Base-by-base conservation (phyloP, 2,113 vertebrate species). In the Semicossyphus pulcher region DNA sequence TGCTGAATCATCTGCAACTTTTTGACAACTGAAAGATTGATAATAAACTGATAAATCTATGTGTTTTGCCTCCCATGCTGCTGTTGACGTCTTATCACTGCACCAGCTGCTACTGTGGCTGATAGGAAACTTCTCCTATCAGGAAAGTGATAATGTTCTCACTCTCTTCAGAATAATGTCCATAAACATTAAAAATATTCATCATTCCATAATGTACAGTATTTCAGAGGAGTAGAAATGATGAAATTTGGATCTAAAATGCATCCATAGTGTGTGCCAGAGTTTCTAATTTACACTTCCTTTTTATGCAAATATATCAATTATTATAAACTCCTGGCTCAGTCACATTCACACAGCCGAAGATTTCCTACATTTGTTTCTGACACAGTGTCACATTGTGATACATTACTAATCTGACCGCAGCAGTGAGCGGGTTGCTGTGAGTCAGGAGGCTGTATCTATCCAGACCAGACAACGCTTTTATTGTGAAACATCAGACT, bases 371-470 rank as follows among this genome's bases (percentile, higher is more conserved):
- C 11, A 36, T 42, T 4, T 23, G 60, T 15, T 58, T 42, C 67
- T 45, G 51, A 37, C 34, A 48, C 3, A 7, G 47, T 34, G 41
- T 51, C 60, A 57, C 32, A 4, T 11, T 64, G 52, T 53, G 26
- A 64, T 59, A 12, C 41, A 53, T 45, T 42, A 20, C 37, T 65
- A 36, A 76, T 79, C 47, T 76, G 70, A 75, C 44, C 57, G 44
- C 25, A 49, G 59, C 60, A 31, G 41, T 48, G 47, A 31, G 41
- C 70, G 56, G 28, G 66, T 26, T 48, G 67, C 65, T 57, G 53
- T 37, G n/a, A 76, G 72, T 61, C 54, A 66, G 63, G 32, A 51
- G 56, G 51, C 31, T 37, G 31, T 16, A 37, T 36, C 37, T 53
- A 56, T 42, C 34, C 34, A 60, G 41, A 56, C 54, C 42, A 56